Evolutionary conservation across 1,140 invertebrate genomes (phyloP).

Genomic region (Idris sp.): DNA sequence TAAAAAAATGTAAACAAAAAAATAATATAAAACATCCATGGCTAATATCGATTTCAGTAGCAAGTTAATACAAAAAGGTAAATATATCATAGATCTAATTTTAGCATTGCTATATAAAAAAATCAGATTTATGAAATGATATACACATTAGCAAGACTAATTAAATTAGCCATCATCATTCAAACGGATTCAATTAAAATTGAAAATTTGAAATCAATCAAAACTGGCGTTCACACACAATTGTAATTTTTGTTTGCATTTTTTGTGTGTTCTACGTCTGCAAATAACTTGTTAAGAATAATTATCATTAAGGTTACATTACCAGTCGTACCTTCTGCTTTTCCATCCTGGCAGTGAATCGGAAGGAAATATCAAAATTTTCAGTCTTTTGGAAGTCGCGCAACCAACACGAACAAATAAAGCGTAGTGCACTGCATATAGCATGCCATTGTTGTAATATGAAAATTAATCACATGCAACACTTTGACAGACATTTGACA

Average conservation of each 20-base stretch:
- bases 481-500: conserved; percentile 36
- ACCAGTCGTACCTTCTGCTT: conserved; percentile 61
- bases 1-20: no score
- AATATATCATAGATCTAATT: conserved; percentile 38
- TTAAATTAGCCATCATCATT: neutral
- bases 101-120: conserved; percentile 20
- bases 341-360: conserved; percentile 62
- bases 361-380: conserved; percentile 38
- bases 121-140: conserved; percentile 12
- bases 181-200: no score
- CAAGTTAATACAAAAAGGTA: conserved; percentile 17
- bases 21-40: no score
- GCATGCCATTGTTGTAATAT: conserved; percentile 23
- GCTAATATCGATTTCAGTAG: conserved; percentile 20
- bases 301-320: conserved; percentile 56
- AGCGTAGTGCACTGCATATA: conserved; percentile 14
- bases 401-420: conserved; percentile 17
- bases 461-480: conserved; percentile 17
- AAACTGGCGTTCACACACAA: neutral
- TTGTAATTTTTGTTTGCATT: neutral
- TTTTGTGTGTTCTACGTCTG: neutral
- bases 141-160: conserved; percentile 6
- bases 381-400: conserved; percentile 38
- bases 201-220: neutral
- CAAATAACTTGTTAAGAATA: no score